These are phyloP conservation scores for Sprattus sprattus DNA, from an alignment of 2,113 vertebrate species.

Conservation along the genomic window DNA sequence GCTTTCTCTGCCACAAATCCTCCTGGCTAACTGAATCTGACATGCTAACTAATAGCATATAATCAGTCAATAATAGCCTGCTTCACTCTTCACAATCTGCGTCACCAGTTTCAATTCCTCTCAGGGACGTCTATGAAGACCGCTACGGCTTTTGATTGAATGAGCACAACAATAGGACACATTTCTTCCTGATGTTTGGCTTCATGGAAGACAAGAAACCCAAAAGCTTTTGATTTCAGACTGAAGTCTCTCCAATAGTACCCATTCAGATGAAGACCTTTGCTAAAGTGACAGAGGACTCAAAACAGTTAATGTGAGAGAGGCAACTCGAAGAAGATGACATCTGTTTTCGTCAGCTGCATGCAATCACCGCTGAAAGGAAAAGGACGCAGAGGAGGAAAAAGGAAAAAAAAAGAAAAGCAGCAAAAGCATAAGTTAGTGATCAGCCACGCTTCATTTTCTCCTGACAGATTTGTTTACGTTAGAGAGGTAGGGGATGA, in stretches of 20 bases:
- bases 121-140: neutral
- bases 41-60: constrained; percentile 54
- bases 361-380: neutral
- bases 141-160: neutral
- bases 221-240: neutral
- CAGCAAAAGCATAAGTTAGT: neutral
- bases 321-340: neutral
- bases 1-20: constrained; percentile 24
- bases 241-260: neutral
- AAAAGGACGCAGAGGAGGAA: neutral
- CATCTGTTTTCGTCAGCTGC: constrained; percentile 20
- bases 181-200: neutral
- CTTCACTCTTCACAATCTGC: neutral
- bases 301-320: neutral
- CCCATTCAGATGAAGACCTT: neutral
- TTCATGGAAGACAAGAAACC: neutral
- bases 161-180: neutral
- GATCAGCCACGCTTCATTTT: constrained; percentile 16
- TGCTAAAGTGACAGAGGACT: neutral
- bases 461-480: constrained; percentile 35
- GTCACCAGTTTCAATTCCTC: neutral
- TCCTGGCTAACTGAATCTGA: constrained; percentile 35
- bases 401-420: neutral
- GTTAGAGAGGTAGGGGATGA: constrained; percentile 10
- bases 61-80: constrained; percentile 47